Percentiles rank a stretch among this genome's conserved stretches.
phyloP scores from a whole-genome alignment of 1,140 invertebrate species.

The Rhopalosiphum maidis region DNA sequence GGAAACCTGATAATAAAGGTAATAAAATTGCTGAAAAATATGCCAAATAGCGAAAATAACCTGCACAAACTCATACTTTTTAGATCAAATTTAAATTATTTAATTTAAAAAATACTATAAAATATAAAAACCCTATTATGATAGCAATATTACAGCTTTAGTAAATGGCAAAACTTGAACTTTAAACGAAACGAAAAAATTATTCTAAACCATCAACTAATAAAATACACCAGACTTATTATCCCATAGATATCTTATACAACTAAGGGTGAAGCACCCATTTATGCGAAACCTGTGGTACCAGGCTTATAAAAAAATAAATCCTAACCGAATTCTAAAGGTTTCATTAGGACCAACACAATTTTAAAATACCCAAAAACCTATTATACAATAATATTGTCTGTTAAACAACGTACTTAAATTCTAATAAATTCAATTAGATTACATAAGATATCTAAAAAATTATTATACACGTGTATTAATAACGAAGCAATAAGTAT shows the following conservation, averaged over 20 bases:
- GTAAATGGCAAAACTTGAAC: background rate
- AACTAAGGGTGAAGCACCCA: background rate
- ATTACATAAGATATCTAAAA: background rate
- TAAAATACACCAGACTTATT: background rate
- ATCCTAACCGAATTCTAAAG: background rate
- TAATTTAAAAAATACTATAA: background rate
- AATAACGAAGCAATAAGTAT: background rate
- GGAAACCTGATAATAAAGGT: background rate
- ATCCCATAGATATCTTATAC: background rate
- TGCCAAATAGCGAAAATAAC: background rate
- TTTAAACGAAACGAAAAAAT: background rate
- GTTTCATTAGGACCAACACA: background rate
- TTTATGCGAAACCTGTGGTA: background rate
- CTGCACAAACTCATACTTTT: background rate
- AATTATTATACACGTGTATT: background rate
- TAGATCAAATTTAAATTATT: background rate
- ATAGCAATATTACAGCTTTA: no score
- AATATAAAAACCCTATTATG: no score
- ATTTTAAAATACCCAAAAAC: background rate
- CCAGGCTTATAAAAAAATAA: background rate
- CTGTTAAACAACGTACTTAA: background rate
- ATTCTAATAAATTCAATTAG: background rate
- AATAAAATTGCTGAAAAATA: background rate
- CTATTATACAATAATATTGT: background rate
- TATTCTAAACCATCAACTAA: background rate